Evolutionary conservation across 2,797 vertebrate genomes (phyloP), one percentile per base, ranked within the genome.

Genomic region (Paguma larvata): DNA sequence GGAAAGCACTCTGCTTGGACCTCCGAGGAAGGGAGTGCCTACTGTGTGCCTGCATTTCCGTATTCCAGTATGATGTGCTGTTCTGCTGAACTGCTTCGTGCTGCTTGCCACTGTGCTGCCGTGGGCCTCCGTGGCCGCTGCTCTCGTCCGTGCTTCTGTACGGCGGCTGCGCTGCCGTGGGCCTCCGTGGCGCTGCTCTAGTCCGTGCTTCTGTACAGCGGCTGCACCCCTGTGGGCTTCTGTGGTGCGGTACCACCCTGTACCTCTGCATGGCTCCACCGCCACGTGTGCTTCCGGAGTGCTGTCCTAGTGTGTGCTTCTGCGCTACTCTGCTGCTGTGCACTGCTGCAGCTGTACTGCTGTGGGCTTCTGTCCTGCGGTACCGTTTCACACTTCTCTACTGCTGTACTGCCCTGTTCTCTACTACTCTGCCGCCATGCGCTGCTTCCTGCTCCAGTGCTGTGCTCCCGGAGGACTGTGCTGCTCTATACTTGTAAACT

Each of bases 51-150:
- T 8, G 46, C 3, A 5, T 27, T 3, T 63, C 9, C 30, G 0
- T 48, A 0, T 4, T 51, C 0, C 15, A 10, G 38, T 21, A 4
- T 46, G 30, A 11, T 4, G n/a, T 62, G 32, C 32, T 21, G 1
- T 19, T 2, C 2, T 13, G 30, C 44, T 44, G 2, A 38, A 19
- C 63, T 44, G 8, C 32, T 32, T 3, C 3, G 1, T 38, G 25
- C 38, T 18, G 32, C 27, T n/a, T 46, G 4, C 2, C 14, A 3
- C 48, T 75, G 1, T n/a, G 0, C 92, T 27, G 7, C 27, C 1
- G 1, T 38, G 6, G 19, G 3, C 51, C 15, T 72, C 13, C 41
- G 1, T 34, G 9, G 19, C 9, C 9, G 5, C n/a, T 27, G 1
- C 5, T 16, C 51, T 16, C 4, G 3, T 19, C 23, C 1, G 62